A percentile compares a stretch with the other conserved stretches of the same genome.
These are phyloP conservation scores for Rhinopomastus cyanomelas DNA, from an alignment of 2,113 vertebrate species.

Conservation along the genomic window DNA sequence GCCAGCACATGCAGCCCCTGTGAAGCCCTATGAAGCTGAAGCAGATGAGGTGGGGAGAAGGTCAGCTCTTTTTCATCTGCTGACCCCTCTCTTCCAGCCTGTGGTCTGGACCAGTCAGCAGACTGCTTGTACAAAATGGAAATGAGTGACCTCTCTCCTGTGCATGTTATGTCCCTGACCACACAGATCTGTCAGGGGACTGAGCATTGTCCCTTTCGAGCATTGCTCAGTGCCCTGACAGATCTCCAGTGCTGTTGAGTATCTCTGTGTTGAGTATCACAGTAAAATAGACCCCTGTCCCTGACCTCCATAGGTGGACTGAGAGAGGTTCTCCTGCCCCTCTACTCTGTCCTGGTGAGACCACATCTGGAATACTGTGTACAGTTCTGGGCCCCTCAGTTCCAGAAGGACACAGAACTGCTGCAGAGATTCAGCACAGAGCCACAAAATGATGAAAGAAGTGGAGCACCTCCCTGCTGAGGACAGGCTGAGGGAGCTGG, in stretches of 20 bases:
- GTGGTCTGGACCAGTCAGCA: neutral
- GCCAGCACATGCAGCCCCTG: neutral
- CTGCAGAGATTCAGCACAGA: too few relatives aligned
- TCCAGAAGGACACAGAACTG: too few relatives aligned
- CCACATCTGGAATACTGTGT: too few relatives aligned
- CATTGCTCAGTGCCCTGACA: too few relatives aligned
- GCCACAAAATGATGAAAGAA: too few relatives aligned
- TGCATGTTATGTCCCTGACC: neutral
- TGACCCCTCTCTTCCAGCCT: neutral
- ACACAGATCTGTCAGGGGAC: neutral
- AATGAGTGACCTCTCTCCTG: neutral
- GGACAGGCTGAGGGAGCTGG: too few relatives aligned
- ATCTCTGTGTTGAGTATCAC: neutral
- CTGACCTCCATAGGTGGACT: too few relatives aligned
- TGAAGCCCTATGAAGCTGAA: rapidly evolving
- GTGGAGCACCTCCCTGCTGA: too few relatives aligned
- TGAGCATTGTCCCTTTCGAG: too few relatives aligned
- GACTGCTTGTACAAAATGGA: neutral
- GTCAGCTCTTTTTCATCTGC: neutral
- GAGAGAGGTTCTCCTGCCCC: too few relatives aligned
- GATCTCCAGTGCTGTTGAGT: neutral
- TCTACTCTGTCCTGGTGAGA: too few relatives aligned
- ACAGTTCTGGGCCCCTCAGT: too few relatives aligned
- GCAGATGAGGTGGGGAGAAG: neutral
- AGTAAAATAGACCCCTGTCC: neutral